Evolutionary conservation across 2,888 invertebrate genomes (phyloP).

Genomic region (Gymnocheta viridis): DNA sequence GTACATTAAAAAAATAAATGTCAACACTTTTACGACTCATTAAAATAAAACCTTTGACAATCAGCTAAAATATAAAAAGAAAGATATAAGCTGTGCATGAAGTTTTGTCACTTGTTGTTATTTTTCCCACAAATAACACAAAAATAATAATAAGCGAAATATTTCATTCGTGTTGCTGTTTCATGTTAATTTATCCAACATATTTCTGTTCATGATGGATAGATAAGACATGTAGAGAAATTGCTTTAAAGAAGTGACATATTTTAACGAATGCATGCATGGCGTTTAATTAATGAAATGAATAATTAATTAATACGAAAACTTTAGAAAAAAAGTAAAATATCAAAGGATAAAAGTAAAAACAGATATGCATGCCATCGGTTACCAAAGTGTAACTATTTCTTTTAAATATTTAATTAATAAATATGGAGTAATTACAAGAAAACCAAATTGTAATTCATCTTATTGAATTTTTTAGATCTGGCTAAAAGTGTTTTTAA

Average conservation of each 20-base stretch:
- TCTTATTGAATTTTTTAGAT: background rate
- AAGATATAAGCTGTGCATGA: background rate
- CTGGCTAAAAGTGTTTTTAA: too few species aligned
- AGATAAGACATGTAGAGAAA: conserved; percentile 53
- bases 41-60: conserved; percentile 66
- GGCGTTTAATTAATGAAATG: conserved; percentile 61
- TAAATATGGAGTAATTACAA: background rate
- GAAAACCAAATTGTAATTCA: too few species aligned
- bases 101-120: background rate
- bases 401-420: background rate
- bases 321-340: background rate
- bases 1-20: conserved; percentile 65
- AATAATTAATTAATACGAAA: conserved; percentile 39
- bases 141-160: background rate
- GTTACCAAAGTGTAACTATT: background rate
- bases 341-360: background rate
- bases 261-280: conserved; percentile 54
- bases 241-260: conserved; percentile 50
- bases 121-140: background rate
- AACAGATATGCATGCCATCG: background rate
- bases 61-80: background rate
- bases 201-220: conserved; percentile 49
- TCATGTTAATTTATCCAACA: background rate
- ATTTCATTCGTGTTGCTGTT: background rate
- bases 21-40: conserved; percentile 69